phyloP scores from a whole-genome alignment of 2,113 vertebrate genomes.

The Tragulus kanchil region DNA sequence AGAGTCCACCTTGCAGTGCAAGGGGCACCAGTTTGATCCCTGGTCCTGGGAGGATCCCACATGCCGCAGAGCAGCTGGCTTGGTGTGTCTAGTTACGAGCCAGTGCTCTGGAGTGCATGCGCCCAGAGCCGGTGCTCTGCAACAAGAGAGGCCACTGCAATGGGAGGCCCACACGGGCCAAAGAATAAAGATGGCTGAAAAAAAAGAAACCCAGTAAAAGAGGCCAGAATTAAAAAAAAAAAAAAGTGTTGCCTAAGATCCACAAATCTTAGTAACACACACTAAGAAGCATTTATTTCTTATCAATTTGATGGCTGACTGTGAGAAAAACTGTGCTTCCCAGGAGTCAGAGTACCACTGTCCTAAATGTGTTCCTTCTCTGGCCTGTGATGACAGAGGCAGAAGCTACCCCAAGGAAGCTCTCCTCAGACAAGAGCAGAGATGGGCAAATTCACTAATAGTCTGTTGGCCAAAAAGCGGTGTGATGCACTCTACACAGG shows the following conservation, averaged over 20 bases:
- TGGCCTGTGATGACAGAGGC: background rate
- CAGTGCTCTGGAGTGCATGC: no score
- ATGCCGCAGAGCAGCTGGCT: no score
- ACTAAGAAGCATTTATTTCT: conserved; percentile 24
- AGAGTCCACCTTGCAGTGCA: no score
- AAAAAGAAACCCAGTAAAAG: no score
- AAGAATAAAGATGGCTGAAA: no score
- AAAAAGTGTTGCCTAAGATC: background rate
- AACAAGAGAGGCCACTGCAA: no score
- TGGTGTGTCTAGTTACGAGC: no score
- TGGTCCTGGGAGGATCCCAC: no score
- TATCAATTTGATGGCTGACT: background rate
- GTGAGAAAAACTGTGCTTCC: background rate
- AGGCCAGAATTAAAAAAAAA: no score
- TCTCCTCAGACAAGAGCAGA: conserved; percentile 37
- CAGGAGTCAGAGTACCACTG: background rate
- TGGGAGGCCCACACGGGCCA: no score
- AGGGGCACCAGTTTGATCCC: no score
- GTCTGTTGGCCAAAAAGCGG: background rate
- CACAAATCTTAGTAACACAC: conserved; percentile 17
- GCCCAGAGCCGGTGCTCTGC: no score
- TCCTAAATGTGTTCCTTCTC: background rate
- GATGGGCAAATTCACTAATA: background rate
- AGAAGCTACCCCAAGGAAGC: background rate
- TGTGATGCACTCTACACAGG: background rate